A percentile compares a stretch with the other conserved stretches of the same genome.
These are phyloP conservation scores for Agrilus biguttatus DNA, from an alignment of 2,888 invertebrate species.

Conservation along the genomic window DNA sequence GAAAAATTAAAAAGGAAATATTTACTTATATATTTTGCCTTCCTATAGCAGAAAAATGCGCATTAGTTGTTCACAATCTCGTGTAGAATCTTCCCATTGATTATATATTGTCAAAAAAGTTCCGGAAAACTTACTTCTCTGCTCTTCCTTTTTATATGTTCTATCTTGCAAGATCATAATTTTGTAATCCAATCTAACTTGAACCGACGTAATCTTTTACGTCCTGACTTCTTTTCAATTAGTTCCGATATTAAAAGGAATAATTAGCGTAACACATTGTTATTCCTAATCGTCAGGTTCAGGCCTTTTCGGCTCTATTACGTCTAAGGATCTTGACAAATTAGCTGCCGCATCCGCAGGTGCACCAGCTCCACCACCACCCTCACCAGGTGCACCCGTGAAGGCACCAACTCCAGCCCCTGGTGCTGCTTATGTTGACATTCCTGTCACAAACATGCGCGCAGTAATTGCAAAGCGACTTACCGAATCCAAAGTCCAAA, in stretches of 20 bases:
- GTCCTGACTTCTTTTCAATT: too few species aligned
- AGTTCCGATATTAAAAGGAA: neutral
- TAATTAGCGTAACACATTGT: constrained; percentile 25
- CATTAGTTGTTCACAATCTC: too few species aligned
- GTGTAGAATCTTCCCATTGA: too few species aligned
- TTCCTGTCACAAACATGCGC: constrained; percentile 72
- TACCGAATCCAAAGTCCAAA: constrained; percentile 75
- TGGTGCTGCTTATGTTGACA: constrained; percentile 43
- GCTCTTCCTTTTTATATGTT: too few species aligned
- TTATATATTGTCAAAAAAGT: too few species aligned
- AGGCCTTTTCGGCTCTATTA: constrained; percentile 73
- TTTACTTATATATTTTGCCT: too few species aligned
- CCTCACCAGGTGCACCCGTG: constrained; percentile 25
- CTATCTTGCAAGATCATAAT: too few species aligned
- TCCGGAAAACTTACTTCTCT: too few species aligned
- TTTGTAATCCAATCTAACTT: too few species aligned
- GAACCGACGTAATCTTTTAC: too few species aligned
- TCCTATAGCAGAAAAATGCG: too few species aligned
- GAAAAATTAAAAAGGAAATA: too few species aligned
- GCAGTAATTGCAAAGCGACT: constrained; percentile 81
- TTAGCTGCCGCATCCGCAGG: constrained; percentile 12
- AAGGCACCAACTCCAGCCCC: constrained; percentile 12
- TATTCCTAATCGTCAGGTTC: constrained; percentile 38
- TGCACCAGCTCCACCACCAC: constrained; percentile 28
- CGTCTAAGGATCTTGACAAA: constrained; percentile 54